phyloP scores from a whole-genome alignment of 2,888 invertebrate species.

The Oxyteleia sp. region DNA sequence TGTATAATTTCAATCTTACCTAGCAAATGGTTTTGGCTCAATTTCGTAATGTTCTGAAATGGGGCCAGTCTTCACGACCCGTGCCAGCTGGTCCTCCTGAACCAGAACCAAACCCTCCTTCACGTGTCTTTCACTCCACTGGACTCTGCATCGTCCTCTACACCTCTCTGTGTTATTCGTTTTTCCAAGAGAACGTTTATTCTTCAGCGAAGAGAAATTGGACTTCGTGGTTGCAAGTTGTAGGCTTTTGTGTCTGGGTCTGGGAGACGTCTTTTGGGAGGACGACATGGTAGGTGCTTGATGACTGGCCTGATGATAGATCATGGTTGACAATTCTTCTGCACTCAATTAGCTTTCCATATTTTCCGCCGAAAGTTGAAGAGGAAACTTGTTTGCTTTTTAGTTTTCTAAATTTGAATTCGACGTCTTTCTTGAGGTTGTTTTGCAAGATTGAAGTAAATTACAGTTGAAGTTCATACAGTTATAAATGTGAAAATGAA shows the following conservation, averaged over 20 bases:
- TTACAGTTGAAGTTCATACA: too few species aligned
- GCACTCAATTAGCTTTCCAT: constrained; percentile 24
- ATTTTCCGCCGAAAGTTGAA: background rate
- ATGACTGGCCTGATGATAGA: constrained; percentile 84
- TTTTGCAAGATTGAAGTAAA: too few species aligned
- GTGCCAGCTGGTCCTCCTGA: constrained; percentile 87
- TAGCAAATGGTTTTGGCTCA: constrained; percentile 88
- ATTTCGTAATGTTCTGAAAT: constrained; percentile 88
- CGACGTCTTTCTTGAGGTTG: too few species aligned
- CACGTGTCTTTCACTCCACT: constrained; percentile 88
- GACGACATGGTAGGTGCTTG: constrained; percentile 86
- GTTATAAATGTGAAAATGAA: too few species aligned
- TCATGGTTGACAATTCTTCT: constrained; percentile 66
- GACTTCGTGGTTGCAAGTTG: constrained; percentile 79
- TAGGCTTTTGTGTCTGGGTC: constrained; percentile 82
- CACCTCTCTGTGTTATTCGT: constrained; percentile 79
- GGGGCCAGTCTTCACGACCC: constrained; percentile 88
- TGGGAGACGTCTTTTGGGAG: constrained; percentile 83
- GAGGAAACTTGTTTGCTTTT: too few species aligned
- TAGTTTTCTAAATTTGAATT: too few species aligned
- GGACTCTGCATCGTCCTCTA: constrained; percentile 86
- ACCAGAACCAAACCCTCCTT: constrained; percentile 88
- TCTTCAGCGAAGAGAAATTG: constrained; percentile 75
- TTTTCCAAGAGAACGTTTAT: constrained; percentile 71
- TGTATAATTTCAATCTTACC: constrained; percentile 84